Evolutionary conservation across 2,888 invertebrate genomes (phyloP).

Genomic region (Hipparchia semele): DNA sequence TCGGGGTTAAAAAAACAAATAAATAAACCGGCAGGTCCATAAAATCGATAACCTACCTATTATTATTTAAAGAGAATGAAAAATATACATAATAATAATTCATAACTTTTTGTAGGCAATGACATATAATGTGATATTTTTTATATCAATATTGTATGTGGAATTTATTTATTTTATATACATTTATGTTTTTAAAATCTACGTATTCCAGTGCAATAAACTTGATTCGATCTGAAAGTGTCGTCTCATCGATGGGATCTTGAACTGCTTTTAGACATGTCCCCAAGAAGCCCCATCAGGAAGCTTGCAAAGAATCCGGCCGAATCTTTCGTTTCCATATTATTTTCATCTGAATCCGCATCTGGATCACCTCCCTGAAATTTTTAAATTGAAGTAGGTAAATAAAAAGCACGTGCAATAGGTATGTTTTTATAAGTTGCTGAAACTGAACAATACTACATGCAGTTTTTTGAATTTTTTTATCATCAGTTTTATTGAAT

Average conservation of each 20-base stretch:
- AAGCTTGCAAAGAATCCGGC: constrained; percentile 66
- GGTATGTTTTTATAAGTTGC: background rate
- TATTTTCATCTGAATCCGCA: constrained; percentile 54
- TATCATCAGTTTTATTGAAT: background rate
- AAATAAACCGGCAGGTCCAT: too few species aligned
- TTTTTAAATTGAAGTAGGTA: background rate
- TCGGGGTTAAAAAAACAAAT: too few species aligned
- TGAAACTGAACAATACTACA: too few species aligned
- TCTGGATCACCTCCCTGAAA: constrained; percentile 62
- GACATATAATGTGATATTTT: too few species aligned
- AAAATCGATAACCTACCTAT: too few species aligned
- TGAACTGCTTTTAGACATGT: constrained; percentile 74
- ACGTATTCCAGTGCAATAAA: background rate
- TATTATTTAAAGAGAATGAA: too few species aligned
- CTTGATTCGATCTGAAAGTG: constrained; percentile 6
- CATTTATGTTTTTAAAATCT: background rate
- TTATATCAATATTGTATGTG: background rate
- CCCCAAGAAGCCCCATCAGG: constrained; percentile 65
- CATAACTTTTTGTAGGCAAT: too few species aligned
- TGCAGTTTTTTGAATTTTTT: background rate
- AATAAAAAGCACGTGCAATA: background rate
- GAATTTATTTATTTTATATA: background rate
- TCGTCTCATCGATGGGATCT: constrained; percentile 39
- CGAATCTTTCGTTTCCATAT: constrained; percentile 62
- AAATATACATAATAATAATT: too few species aligned